phyloP scores from a whole-genome alignment of 2,888 invertebrate genomes.

The Galerucella nymphaeae region DNA sequence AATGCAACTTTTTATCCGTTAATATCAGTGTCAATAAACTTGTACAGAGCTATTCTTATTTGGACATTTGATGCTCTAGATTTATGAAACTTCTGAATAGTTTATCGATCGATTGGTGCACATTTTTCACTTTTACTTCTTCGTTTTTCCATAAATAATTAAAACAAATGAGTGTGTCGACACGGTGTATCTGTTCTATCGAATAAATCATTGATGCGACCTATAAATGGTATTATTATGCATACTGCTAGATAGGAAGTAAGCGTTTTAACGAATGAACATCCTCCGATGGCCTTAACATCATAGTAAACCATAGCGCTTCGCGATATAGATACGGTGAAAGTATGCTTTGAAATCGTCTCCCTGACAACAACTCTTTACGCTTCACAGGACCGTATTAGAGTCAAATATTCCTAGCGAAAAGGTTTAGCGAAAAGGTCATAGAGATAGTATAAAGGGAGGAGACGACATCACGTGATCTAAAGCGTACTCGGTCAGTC shows the following conservation, averaged over 20 bases:
- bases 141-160: constrained; percentile 9
- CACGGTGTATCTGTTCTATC: background rate
- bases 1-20: too few species aligned
- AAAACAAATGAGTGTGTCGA: constrained; percentile 10
- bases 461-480: too few species aligned
- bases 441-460: too few species aligned
- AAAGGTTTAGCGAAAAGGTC: too few species aligned
- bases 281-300: constrained; percentile 44
- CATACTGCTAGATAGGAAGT: constrained; percentile 39
- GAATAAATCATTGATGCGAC: constrained; percentile 32
- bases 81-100: background rate
- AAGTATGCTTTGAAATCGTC: constrained; percentile 35
- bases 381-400: constrained; percentile 10
- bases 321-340: constrained; percentile 36
- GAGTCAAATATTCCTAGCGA: too few species aligned
- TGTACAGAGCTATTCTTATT: background rate
- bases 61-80: background rate
- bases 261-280: constrained; percentile 35
- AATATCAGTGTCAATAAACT: too few species aligned
- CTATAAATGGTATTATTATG: constrained; percentile 38
- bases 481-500: too few species aligned
- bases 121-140: constrained; percentile 16
- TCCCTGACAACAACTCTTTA: constrained; percentile 10
- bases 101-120: background rate
- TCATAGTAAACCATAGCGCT: constrained; percentile 17